Evolutionary conservation across 37 sponge, comb jelly and placozoan species (phyloP), one percentile per base, ranked within the genome.

Genomic region (Eunapius fragilis): DNA sequence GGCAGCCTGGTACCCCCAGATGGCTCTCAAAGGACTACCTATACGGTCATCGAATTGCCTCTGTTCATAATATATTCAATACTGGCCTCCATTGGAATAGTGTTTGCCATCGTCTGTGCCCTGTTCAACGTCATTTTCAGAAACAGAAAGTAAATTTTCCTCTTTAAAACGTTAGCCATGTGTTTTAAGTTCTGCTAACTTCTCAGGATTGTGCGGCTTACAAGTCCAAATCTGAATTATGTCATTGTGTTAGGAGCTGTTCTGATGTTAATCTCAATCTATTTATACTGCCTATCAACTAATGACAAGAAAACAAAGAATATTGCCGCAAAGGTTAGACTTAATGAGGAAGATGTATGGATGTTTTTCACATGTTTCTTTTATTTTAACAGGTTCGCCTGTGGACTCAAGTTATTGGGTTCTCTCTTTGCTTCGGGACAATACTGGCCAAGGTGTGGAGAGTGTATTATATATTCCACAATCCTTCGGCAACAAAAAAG

Each of bases 71-170:
- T 69, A 13, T 77, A 85, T 36, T 12, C 35, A 72, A 86, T 76
- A 2, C 47, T 86, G 71, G 78, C 82, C 13, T 26, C 37, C 26
- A 27, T 30, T 45, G 86, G 86, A 24, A 76, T 90, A 2, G 45
- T 86, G 45, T 82, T 86, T 47, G 82, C 50, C 31, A 11, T 85
- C 26, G 71, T 85, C 67, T 90, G 81, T 70, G 27, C 77, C 6
- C 26, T 85, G 32, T 85, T 90, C 78, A 90, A 85, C 71, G n/a
- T 90, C 81, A 78, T 82, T 17, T 90, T 86, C 80, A 80, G 91
- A 80, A 81, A 85, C 9, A 85, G 73, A 81, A 85, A 86, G 91
- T 90, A 71, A 82, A 80, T 75, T 22, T 23, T 31, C n/a, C 27
- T 50, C 5, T 30, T 36, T 76, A 35, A 30, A 6, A 9, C 12